Evolutionary conservation across 2,888 invertebrate species (phyloP), one percentile per base, ranked within the genome.

Genomic region (Nemoura dubitans): DNA sequence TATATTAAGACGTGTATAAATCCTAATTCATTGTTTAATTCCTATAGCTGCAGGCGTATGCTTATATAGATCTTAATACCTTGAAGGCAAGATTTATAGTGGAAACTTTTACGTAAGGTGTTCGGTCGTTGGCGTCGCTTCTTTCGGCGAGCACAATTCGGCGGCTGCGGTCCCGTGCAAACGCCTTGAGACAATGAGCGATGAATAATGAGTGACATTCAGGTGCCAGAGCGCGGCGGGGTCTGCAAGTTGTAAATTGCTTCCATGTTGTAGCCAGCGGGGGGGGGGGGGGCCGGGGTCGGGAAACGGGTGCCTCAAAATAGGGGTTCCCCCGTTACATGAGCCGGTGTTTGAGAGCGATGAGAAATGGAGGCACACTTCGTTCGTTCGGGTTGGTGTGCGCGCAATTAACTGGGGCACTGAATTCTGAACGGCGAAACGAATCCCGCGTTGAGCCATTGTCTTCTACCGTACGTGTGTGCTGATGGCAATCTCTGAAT

Each of bases 21-120:
- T 84, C 84, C 84, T 59, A 83, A 43, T 83, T 42, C 83, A 83
- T 83, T 83, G 83, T 42, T 83, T 83, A 83, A 83, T 83, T 83
- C 83, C 29, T 84, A 59, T 59, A 76, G 84, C 84, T 59, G 76
- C 6, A 59, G 84, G 84, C 29, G 59, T 76, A 84, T 84, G 84
- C 84, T 84, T 84, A 59, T 59, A 84, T 84, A 84, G 84, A 84
- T 59, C 84, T 84, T 84, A 84, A 84, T 84, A 84, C 84, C 84
- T 28, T 43, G 59, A 28, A 84, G 84, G 59, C 84, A 59, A 84
- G 84, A 84, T 84, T 84, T 84, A 84, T 84, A 59, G 84, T 59
- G 43, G 81, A 59, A 84, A 84, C 84, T 84, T 84, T 84, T 84
- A 30, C 81, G 30, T 30, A 28, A 30, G 81, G 81, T 81, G 81